Evolutionary conservation across 1,140 invertebrate genomes (phyloP).

Genomic region (Cyphomyrmex costatus): DNA sequence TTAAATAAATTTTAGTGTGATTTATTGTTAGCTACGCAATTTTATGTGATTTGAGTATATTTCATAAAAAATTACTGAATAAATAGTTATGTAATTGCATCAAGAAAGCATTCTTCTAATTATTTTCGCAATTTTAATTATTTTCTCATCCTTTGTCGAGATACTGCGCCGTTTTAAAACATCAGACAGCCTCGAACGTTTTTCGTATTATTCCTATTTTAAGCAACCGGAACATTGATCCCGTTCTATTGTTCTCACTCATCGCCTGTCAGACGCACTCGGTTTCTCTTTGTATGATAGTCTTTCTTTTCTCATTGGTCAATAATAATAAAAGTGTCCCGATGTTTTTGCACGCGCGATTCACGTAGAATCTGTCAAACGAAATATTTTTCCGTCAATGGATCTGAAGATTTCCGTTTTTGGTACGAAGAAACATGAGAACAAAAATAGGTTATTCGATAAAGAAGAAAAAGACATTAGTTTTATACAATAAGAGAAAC

Average conservation of each 20-base stretch:
- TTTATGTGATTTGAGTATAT: not conserved
- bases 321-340: constrained; percentile 60
- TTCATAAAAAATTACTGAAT: not conserved
- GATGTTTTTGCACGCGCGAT: constrained; percentile 24
- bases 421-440: not conserved
- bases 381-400: not conserved
- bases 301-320: constrained; percentile 54
- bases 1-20: not conserved
- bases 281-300: constrained; percentile 42
- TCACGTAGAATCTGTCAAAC: constrained; percentile 26
- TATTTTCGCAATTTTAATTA: not conserved
- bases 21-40: not conserved
- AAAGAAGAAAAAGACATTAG: not conserved
- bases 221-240: constrained; percentile 55
- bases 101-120: not conserved
- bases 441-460: constrained; percentile 3
- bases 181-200: not conserved
- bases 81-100: not conserved
- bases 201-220: constrained; percentile 51
- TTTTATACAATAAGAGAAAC: not conserved
- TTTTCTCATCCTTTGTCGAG: constrained; percentile 14
- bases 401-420: not conserved
- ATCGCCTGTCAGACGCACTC: constrained; percentile 55
- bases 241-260: constrained; percentile 43
- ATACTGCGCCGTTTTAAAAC: no score